A percentile compares a stretch with the other conserved stretches of the same genome.
Evolutionary conservation across 2,797 vertebrate genomes (phyloP).

Genomic region (Molossus molossus): DNA sequence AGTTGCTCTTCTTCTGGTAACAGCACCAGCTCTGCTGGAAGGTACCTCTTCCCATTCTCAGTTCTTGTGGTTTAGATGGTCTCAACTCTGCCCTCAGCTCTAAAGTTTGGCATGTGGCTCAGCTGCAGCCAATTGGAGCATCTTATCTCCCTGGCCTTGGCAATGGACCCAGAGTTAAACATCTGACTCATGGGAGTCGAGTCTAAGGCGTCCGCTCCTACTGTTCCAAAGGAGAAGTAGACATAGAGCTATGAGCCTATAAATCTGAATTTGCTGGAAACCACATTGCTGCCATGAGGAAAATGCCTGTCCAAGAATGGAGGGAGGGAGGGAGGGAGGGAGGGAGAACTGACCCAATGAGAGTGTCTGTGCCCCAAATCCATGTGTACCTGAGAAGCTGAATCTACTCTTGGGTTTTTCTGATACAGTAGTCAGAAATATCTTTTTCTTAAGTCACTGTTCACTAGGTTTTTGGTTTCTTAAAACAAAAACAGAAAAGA

Average conservation of each 20-base stretch:
- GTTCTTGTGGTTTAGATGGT: neutral
- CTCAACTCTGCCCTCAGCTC: neutral
- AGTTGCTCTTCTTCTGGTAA: neutral
- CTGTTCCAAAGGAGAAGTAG: neutral
- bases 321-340: neutral
- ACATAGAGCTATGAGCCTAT: neutral
- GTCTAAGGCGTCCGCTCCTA: constrained; percentile 4
- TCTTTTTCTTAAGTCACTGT: neutral
- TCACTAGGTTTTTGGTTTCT: neutral
- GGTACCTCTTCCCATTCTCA: neutral
- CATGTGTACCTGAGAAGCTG: neutral
- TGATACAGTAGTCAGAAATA: neutral
- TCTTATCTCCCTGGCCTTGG: neutral
- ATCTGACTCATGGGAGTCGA: neutral
- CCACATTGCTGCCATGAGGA: neutral
- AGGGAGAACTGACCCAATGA: neutral
- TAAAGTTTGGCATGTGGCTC: neutral
- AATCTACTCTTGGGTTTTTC: neutral
- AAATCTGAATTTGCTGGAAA: neutral
- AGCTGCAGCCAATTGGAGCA: neutral
- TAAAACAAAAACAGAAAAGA: neutral
- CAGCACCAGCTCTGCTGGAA: neutral
- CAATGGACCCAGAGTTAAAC: neutral
- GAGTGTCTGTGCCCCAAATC: neutral
- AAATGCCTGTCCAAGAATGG: neutral